Evolutionary conservation across 2,888 invertebrate species (phyloP), one percentile per base, ranked within the genome.

Genomic region (Eupithecia subfuscata): DNA sequence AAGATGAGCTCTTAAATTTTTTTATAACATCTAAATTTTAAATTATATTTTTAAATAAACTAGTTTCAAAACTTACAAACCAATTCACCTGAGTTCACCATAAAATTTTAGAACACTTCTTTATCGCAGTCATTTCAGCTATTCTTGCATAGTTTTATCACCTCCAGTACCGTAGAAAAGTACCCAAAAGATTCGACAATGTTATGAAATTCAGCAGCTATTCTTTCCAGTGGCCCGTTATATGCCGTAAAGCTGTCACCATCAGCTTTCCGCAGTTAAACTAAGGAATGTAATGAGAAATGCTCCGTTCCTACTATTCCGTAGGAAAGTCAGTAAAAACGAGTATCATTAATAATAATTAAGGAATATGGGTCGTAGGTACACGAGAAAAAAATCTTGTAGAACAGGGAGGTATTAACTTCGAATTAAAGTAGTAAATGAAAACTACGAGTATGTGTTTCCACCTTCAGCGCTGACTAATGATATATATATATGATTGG

Each of bases 201-300:
- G 40, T 68, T 25, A 43, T 37, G 25, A 64, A 48, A 70, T 52
- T 74, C 40, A 30, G 56, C 52, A 70, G 22, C 60, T 63, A 68
- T 75, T 86, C 86, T 83, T 73, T 60, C 34, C 68, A 69, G 43
- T 63, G 34, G 60, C 45, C 45, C 68, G 25, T 60, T 68, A 82
- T 80, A 78, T 82, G 84, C 87, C 88, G 87, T 90, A 88, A 91
- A 90, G 79, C 88, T 88, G 89, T 87, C 87, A 83, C 78, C 74
- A 81, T 78, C 87, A 88, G 86, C 84, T 82, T 81, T 75, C 78
- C 79, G 86, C 85, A 87, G 85, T 88, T 87, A 89, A 90, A 87
- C 69, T 65, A 25, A 43, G 74, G 73, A 75, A 69, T 74, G 74
- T 78, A 78, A 79, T 78, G 76, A 79, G 74, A 78, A 65, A 71